Evolutionary conservation across 2,113 vertebrate species (phyloP), one percentile per base, ranked within the genome.

Genomic region (Stegostoma tigrinum): DNA sequence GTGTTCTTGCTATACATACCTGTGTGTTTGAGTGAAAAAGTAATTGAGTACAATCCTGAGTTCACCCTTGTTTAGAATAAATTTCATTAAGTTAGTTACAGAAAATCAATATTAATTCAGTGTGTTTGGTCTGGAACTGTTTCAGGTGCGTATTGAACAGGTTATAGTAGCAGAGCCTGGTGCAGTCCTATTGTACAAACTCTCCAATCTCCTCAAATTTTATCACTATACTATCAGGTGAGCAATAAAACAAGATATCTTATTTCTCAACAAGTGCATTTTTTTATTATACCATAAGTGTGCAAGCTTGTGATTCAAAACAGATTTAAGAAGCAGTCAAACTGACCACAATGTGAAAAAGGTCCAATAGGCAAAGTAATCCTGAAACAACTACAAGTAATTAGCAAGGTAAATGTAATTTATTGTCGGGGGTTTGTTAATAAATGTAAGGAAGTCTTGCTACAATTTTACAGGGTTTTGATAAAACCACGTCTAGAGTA

Each of bases 171-270:
- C 99, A 0, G 99, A 99, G 96, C 99, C 99, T 2, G 99, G 99
- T 1, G 98, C 99, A 24, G 99, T 99, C 95, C 97, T 99, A 80
- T 97, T 99, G 24, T 99, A 99, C 96, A 99, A 99, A 97, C 98
- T 99, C 96, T 99, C 99, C 96, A 99, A 99, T 97, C 98, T 99
- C 96, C 98, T 99, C 0, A 99, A 99, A 96, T 99, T 99, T 97
- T 99, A 99, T 97, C 98, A 99, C 96, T 99, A 99, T 97, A 99
- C 99, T 96, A 98, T 99, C 97, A 99, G 99, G 99, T 99, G 98
- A 93, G 89, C 27, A 48, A 21, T n/a, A 95, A 85, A 78, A 68
- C 17, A 68, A 15, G 89, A 15, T 27, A 96, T 96, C 24, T 0
- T 0, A 95, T 94, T 94, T 70, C 15, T 0, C 52, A 34, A 72